Percentiles rank a stretch among this genome's conserved stretches.
Conservation (phyloP, 1,140 invertebrate genomes). For the Procambarus clarkii region DNA sequence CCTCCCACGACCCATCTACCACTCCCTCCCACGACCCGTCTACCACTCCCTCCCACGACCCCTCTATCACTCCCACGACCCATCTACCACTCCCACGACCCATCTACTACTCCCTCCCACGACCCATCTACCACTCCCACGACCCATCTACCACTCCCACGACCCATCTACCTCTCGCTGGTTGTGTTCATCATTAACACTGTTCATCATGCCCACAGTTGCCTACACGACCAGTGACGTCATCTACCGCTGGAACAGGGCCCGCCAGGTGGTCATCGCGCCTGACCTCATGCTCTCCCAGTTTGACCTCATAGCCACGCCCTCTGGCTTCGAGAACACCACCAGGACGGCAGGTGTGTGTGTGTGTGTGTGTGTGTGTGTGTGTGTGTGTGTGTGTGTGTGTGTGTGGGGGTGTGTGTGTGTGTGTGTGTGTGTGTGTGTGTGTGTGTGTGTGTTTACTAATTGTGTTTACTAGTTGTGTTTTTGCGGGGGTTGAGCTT, state of each 20-base stretch:
- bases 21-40: too few species aligned
- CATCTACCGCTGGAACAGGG: conserved; percentile 92
- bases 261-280: conserved; percentile 88
- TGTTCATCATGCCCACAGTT: conserved; percentile 79
- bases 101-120: too few species aligned
- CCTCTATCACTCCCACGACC: too few species aligned
- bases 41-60: too few species aligned
- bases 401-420: neutral
- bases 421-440: too few species aligned
- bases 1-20: too few species aligned
- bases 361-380: neutral
- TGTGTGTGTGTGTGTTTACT: too few species aligned
- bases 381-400: neutral
- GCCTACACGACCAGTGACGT: conserved; percentile 93
- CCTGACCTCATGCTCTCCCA: conserved; percentile 93
- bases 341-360: conserved; percentile 60
- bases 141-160: too few species aligned
- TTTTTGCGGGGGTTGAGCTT: too few species aligned
- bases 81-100: too few species aligned
- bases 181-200: neutral
- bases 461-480: too few species aligned
- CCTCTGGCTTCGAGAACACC: conserved; percentile 74
- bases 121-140: too few species aligned
- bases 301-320: conserved; percentile 92
- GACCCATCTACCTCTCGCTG: neutral